phyloP scores from a whole-genome alignment of 1,140 invertebrate species.

The Alviniconcha marisindica region DNA sequence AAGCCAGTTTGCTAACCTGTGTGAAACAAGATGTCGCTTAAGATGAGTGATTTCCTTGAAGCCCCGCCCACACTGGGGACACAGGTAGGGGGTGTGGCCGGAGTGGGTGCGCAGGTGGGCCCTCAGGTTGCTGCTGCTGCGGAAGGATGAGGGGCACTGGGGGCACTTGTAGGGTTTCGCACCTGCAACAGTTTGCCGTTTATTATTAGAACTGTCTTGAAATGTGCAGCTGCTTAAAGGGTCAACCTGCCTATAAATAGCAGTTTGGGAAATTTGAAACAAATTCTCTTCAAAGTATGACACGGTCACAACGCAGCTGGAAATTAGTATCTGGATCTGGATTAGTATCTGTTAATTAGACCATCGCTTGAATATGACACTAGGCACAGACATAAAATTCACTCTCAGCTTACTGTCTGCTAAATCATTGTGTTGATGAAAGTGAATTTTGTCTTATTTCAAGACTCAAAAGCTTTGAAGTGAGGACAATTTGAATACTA shows the following conservation, averaged over 20 bases:
- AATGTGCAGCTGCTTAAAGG: too few relatives aligned
- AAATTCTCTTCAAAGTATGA: neutral
- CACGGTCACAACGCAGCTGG: too few relatives aligned
- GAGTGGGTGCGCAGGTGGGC: slow-evolving; percentile 6
- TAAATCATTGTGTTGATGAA: too few relatives aligned
- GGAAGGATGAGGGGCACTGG: neutral
- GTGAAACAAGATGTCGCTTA: slow-evolving; percentile 6
- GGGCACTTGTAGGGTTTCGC: neutral
- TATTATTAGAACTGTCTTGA: too few relatives aligned
- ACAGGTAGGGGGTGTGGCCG: slow-evolving; percentile 17
- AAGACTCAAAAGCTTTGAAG: too few relatives aligned
- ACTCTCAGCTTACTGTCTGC: too few relatives aligned
- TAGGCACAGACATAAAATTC: too few relatives aligned
- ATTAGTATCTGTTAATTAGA: neutral
- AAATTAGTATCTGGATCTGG: neutral
- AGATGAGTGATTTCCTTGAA: slow-evolving; percentile 26
- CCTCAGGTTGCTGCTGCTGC: slow-evolving; percentile 19
- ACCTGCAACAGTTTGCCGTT: neutral
- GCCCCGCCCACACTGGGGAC: slow-evolving; percentile 16
- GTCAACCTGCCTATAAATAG: neutral
- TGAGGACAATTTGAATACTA: too few relatives aligned
- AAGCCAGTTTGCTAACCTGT: too few relatives aligned
- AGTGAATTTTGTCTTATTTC: too few relatives aligned
- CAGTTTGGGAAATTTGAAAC: neutral
- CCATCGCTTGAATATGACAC: neutral